These are phyloP conservation scores for Heterotis niloticus DNA, from an alignment of 2,113 vertebrate genomes.

Conservation along the genomic window DNA sequence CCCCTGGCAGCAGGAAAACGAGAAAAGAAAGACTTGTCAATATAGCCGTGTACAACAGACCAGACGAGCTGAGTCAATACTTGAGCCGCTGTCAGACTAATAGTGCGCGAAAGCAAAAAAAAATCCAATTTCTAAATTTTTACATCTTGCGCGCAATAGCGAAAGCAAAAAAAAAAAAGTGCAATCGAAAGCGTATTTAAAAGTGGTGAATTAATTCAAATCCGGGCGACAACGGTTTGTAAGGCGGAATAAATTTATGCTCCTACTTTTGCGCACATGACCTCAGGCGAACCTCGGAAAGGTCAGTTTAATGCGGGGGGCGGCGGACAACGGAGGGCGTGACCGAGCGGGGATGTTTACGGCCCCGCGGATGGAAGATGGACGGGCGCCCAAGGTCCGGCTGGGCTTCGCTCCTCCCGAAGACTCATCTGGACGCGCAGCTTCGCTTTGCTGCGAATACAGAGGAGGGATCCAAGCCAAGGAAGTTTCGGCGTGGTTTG, in stretches of 20 bases:
- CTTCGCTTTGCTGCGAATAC: neutral
- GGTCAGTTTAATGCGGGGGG: neutral
- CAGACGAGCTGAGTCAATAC: neutral
- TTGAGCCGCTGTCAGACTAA: neutral
- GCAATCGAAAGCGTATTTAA: too few relatives aligned
- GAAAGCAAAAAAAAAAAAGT: too few relatives aligned
- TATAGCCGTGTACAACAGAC: neutral
- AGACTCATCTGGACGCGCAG: neutral
- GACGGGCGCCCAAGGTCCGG: neutral
- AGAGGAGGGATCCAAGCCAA: too few relatives aligned
- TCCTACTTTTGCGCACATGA: neutral
- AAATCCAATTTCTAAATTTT: too few relatives aligned
- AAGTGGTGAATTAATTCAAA: neutral
- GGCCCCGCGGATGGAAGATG: neutral
- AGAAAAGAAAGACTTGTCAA: neutral
- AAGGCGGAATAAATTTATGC: too few relatives aligned
- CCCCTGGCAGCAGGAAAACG: constrained; percentile 58
- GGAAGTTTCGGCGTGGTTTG: too few relatives aligned
- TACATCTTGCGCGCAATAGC: too few relatives aligned
- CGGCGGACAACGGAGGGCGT: neutral
- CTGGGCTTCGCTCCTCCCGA: neutral
- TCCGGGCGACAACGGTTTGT: too few relatives aligned
- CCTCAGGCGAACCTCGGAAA: neutral
- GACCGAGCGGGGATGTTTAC: neutral
- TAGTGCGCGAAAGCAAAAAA: too few relatives aligned